A percentile compares a stretch with the other conserved stretches of the same genome.
These are phyloP conservation scores for Ornithorhynchus anatinus DNA, from an alignment of 2,113 vertebrate species.

Conservation along the genomic window DNA sequence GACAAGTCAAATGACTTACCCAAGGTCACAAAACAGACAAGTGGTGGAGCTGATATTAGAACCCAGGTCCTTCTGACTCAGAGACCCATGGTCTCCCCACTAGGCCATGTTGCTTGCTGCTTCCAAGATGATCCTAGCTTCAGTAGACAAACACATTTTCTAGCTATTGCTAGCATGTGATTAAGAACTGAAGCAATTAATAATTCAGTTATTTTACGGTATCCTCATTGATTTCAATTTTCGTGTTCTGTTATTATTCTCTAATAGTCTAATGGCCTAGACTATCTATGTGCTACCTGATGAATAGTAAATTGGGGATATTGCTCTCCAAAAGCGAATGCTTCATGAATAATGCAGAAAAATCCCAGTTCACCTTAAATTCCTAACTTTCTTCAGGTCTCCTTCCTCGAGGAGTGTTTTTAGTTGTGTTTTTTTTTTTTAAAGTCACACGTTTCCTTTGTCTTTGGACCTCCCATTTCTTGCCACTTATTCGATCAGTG, in stretches of 20 bases:
- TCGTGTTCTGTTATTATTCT: constrained; percentile 42
- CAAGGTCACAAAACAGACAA: too few relatives aligned
- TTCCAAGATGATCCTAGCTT: background rate
- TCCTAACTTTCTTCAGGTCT: constrained; percentile 13
- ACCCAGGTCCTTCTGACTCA: too few relatives aligned
- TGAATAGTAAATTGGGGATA: constrained; percentile 45
- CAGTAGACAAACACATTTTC: background rate
- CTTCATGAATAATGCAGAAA: constrained; percentile 8
- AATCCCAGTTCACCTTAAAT: background rate
- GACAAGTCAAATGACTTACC: too few relatives aligned
- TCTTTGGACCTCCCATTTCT: background rate
- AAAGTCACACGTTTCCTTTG: background rate
- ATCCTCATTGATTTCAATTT: constrained; percentile 27
- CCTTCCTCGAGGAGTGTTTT: background rate
- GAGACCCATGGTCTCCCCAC: too few relatives aligned
- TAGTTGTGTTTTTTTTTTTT: background rate
- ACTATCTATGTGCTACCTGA: constrained; percentile 30
- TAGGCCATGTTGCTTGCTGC: too few relatives aligned
- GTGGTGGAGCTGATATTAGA: too few relatives aligned
- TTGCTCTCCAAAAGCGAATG: constrained; percentile 14
- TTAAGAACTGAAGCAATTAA: constrained; percentile 39
- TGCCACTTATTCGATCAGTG: background rate
- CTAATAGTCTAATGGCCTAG: constrained; percentile 29
- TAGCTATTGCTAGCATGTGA: background rate
- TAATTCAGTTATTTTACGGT: constrained; percentile 4